Percentiles rank a stretch among this genome's conserved stretches.
Evolutionary conservation across 2,113 vertebrate genomes (phyloP).

Genomic region (Chloropsis cyanopogon): DNA sequence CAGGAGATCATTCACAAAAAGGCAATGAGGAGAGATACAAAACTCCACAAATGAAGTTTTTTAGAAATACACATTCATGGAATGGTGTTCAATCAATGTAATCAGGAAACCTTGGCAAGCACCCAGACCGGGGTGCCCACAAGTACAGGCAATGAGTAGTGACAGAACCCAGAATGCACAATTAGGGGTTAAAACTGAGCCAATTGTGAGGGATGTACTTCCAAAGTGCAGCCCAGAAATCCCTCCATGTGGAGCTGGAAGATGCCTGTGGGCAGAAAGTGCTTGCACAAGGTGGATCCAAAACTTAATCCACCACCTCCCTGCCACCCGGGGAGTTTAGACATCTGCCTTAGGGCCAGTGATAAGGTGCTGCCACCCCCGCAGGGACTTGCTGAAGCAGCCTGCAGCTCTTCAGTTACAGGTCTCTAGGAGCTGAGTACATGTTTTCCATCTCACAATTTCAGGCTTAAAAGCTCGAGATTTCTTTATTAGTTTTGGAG

Average conservation of each 20-base stretch:
- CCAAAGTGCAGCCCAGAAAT: background rate
- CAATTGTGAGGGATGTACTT: background rate
- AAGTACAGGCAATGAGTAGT: background rate
- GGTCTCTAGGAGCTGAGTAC: background rate
- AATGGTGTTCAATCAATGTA: background rate
- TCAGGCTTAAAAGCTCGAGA: background rate
- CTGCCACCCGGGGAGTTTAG: background rate
- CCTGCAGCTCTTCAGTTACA: background rate
- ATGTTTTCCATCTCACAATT: background rate
- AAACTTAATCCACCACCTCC: background rate
- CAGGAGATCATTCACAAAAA: background rate
- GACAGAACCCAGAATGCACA: background rate
- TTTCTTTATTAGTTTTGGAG: background rate
- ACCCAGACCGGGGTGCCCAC: background rate
- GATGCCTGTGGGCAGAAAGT: background rate
- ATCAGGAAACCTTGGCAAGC: background rate
- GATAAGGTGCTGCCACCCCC: background rate
- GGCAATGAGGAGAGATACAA: background rate
- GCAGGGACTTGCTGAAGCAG: background rate
- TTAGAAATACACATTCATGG: background rate
- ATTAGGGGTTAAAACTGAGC: background rate
- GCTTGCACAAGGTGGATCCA: background rate
- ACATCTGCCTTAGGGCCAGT: background rate
- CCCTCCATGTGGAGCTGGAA: background rate
- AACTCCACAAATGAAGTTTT: background rate